phyloP scores from a whole-genome alignment of 2,888 invertebrate genomes.

The Ametastegia equiseti region DNA sequence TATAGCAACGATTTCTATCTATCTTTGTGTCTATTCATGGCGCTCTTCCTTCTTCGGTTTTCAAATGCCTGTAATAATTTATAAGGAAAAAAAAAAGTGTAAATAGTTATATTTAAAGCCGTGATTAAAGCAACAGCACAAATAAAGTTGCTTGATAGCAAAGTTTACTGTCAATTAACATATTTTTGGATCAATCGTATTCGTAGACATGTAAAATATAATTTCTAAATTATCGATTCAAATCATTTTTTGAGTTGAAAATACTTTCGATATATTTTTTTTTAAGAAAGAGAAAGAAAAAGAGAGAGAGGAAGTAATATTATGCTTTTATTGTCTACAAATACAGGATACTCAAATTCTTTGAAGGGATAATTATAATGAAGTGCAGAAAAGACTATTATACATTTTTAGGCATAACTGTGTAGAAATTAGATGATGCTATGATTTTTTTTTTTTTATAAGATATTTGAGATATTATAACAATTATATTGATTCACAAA shows the following conservation, averaged over 20 bases:
- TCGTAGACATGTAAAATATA: constrained; percentile 1
- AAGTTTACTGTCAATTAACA: constrained; percentile 31
- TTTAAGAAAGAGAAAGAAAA: too few species aligned
- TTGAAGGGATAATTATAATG: constrained; percentile 24
- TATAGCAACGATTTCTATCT: constrained; percentile 19
- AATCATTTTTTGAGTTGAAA: not conserved
- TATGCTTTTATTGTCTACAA: constrained; percentile 4
- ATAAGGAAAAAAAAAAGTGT: constrained; percentile 36
- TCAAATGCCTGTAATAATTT: constrained; percentile 22
- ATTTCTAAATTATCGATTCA: not conserved
- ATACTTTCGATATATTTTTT: not conserved
- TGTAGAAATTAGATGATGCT: constrained; percentile 18
- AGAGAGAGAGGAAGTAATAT: constrained; percentile 8
- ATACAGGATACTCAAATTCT: constrained; percentile 9
- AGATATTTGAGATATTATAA: constrained; percentile 1
- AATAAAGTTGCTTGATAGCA: constrained; percentile 32
- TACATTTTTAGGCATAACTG: constrained; percentile 47
- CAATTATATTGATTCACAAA: not conserved
- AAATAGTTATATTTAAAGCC: constrained; percentile 48
- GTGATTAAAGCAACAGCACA: constrained; percentile 30
- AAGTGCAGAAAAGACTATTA: constrained; percentile 40
- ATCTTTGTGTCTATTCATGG: not conserved
- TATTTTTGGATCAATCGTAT: constrained; percentile 25
- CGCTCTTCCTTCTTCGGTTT: constrained; percentile 41
- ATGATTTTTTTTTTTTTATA: not conserved